Evolutionary conservation across 1,140 invertebrate species (phyloP).

Genomic region (Cepaea nemoralis): DNA sequence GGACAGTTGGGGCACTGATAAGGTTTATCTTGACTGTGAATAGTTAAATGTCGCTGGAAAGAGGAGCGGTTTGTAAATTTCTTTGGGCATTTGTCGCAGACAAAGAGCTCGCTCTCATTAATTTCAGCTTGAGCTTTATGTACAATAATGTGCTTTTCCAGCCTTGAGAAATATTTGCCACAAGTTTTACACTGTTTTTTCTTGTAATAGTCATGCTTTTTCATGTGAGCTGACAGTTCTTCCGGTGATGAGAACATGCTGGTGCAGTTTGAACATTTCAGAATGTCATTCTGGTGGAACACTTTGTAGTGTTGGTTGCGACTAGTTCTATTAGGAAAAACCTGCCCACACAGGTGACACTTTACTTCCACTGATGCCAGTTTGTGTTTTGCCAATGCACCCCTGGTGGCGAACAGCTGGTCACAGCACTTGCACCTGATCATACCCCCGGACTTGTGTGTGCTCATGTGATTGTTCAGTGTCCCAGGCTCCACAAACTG

Average conservation of each 20-base stretch:
- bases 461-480: constrained; percentile 21
- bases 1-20: constrained; percentile 28
- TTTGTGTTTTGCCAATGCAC: constrained; percentile 29
- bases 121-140: constrained; percentile 10
- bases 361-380: constrained; percentile 40
- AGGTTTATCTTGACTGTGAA: constrained; percentile 15
- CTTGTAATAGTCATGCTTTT: constrained; percentile 13
- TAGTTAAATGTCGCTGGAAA: constrained; percentile 20
- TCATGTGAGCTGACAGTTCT: constrained; percentile 19
- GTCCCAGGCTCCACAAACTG: constrained; percentile 11
- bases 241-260: constrained; percentile 20
- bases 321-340: constrained; percentile 90
- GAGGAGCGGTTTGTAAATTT: constrained; percentile 23
- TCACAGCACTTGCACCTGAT: constrained; percentile 31
- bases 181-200: constrained; percentile 38
- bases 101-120: constrained; percentile 23
- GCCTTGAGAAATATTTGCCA: constrained; percentile 28
- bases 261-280: constrained; percentile 9
- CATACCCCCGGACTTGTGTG: constrained; percentile 31
- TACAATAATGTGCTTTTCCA: constrained; percentile 14
- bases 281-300: constrained; percentile 7
- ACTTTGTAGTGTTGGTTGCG: constrained; percentile 92
- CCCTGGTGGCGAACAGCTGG: constrained; percentile 20
- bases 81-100: constrained; percentile 35
- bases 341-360: constrained; percentile 81